Base-by-base conservation (phyloP, 2,888 invertebrate genomes). In the Drosophila mulleri region DNA sequence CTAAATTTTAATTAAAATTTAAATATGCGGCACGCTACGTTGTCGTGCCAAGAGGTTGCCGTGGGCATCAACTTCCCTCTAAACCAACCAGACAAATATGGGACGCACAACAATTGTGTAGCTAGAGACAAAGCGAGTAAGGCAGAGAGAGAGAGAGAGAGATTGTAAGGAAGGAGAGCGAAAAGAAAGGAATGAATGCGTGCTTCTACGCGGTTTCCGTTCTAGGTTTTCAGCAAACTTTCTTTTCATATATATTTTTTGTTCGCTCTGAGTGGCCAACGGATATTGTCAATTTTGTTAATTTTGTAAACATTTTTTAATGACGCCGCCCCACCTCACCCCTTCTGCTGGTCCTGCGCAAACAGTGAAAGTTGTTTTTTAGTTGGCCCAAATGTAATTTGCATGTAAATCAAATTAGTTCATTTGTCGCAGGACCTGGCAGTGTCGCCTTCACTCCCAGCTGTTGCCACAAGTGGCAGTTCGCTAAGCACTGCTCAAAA, bases 1-100 rank as follows among this genome's bases (percentile, higher is more conserved):
- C 80, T 69, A 75, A 80, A 87, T 87, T 84, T 87, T 84, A 84
- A 84, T 84, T 87, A 84, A 84, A 84, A 87, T 84, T 83, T 87
- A 87, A 87, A 87, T 84, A 84, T 84, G 84, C 84, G 80, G 65
- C 82, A 52, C 75, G 75, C 72, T 77, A 52, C 75, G 75, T 73
- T 77, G 80, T 74, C 70, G 75, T 78, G 80, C 70, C 75, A 77
- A 70, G 67, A 80, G 84, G 57, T 67, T 64, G 48, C 66, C 59
- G 42, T 39, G 23, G 45, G 59, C 62, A 54, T n/a, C 42, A n/a
- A 53, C 39, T 39, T 39, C 29, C 47, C 39, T 23, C 61, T 23
- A 20, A 52, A 29, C 42, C 47, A 45, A 66, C 60, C 56, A 44
- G 32, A 56, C 39, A 65, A 69, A 60, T 72, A 71, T 80, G 70